Percentiles rank a stretch among this genome's conserved stretches.
These are phyloP conservation scores for Aphaenogaster floridana DNA, from an alignment of 1,140 invertebrate species.

Conservation along the genomic window DNA sequence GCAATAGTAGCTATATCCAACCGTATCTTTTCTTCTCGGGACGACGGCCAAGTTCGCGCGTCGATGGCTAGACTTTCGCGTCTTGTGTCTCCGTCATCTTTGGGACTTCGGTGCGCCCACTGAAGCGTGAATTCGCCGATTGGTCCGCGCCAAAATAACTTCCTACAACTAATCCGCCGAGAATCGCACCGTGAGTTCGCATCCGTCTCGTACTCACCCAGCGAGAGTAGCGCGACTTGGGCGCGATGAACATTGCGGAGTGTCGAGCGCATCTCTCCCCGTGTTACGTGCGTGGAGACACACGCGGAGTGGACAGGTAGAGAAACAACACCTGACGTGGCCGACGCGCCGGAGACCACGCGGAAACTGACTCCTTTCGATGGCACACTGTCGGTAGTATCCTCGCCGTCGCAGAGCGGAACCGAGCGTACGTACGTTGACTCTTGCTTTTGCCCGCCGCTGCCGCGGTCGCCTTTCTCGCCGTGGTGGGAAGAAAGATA, in stretches of 20 bases:
- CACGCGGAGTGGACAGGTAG: not conserved
- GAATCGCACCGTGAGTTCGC: not conserved
- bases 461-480: conserved; percentile 31
- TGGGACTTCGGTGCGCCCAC: not conserved
- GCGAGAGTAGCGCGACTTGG: conserved; percentile 62
- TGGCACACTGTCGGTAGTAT: conserved; percentile 76
- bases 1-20: not conserved
- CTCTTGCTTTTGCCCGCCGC: conserved; percentile 79
- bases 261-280: conserved; percentile 52
- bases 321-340: conserved; percentile 40
- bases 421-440: conserved; percentile 76
- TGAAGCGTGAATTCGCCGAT: conserved; percentile 34
- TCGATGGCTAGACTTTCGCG: conserved; percentile 21
- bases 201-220: conserved; percentile 72
- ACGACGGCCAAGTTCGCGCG: conserved; percentile 1
- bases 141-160: conserved; percentile 17
- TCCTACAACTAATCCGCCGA: conserved; percentile 35
- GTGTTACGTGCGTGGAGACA: not conserved
- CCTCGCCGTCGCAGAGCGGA: conserved; percentile 74
- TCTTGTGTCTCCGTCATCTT: not conserved
- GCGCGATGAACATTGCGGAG: conserved; percentile 53
- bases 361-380: conserved; percentile 83
- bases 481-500: conserved; percentile 80
- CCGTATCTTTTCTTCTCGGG: conserved; percentile 1
- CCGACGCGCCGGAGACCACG: conserved; percentile 80